A percentile compares a stretch with the other conserved stretches of the same genome.
phyloP scores from a whole-genome alignment of 2,888 invertebrate species.

The Trimorus sp. region DNA sequence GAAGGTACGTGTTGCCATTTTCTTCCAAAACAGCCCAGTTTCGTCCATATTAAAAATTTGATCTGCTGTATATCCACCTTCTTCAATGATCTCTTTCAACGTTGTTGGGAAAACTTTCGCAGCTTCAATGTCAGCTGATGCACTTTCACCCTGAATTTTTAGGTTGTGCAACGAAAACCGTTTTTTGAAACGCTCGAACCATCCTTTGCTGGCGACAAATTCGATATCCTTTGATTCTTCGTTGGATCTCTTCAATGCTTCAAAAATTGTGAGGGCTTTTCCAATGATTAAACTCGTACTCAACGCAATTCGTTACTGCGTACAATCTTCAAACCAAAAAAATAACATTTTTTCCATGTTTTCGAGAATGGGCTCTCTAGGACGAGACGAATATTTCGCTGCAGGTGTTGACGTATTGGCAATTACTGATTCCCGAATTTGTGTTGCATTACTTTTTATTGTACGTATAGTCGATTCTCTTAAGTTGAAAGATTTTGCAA shows the following conservation, averaged over 20 bases:
- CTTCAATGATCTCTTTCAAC: conserved; percentile 65
- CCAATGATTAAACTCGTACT: conserved; percentile 59
- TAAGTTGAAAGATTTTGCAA: conserved; percentile 58
- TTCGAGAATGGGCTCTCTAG: conserved; percentile 39
- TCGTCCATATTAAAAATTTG: conserved; percentile 70
- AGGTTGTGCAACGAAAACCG: conserved; percentile 47
- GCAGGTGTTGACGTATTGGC: conserved; percentile 47
- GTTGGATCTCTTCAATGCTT: conserved; percentile 13
- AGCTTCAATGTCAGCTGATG: conserved; percentile 55
- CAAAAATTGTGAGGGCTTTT: conserved; percentile 62
- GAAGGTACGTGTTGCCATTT: conserved; percentile 70
- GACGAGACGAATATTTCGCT: conserved; percentile 36
- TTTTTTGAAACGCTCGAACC: conserved; percentile 55
- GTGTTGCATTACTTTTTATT: conserved; percentile 54
- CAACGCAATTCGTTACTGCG: conserved; percentile 66
- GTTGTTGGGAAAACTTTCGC: conserved; percentile 42
- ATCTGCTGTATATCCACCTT: conserved; percentile 67
- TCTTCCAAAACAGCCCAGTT: conserved; percentile 69
- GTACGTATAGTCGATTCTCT: conserved; percentile 59
- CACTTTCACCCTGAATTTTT: conserved; percentile 55
- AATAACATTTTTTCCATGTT: conserved; percentile 61
- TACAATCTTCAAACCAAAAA: conserved; percentile 63
- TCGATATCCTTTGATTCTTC: conserved; percentile 9
- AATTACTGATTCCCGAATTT: conserved; percentile 36
- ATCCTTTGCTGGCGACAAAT: conserved; percentile 59